A percentile compares a stretch with the other conserved stretches of the same genome.
Conservation (phyloP, 2,888 invertebrate genomes). For the Pyrrhia umbra region DNA sequence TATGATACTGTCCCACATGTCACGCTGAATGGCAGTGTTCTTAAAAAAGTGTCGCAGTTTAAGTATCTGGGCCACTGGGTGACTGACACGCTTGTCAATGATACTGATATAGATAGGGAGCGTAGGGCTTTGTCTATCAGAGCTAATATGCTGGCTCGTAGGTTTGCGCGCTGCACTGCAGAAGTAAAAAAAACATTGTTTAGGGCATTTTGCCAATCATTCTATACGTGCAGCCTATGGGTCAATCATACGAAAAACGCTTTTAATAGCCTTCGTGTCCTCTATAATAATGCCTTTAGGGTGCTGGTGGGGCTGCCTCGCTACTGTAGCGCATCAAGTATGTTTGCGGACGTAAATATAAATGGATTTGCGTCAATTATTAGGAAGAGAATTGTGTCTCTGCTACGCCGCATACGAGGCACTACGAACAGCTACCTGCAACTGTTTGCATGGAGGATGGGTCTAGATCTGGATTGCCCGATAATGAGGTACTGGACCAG, state of each 20-base stretch:
- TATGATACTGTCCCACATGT: slow-evolving; percentile 1
- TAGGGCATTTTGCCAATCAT: slow-evolving; percentile 1
- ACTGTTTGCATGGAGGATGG: neutral
- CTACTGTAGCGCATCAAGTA: too few species aligned
- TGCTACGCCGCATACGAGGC: neutral
- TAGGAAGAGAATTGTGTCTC: neutral
- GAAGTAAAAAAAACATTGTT: neutral
- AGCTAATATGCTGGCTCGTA: too few species aligned
- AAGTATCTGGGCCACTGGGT: neutral
- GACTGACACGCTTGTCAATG: neutral
- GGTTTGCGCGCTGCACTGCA: neutral
- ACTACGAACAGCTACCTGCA: slow-evolving; percentile 4
- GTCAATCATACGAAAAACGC: slow-evolving; percentile 2
- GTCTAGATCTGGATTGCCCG: neutral
- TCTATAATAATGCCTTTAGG: neutral
- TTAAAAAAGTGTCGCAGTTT: neutral
- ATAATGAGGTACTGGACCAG: slow-evolving; percentile 1
- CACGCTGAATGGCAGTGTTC: neutral
- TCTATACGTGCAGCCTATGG: slow-evolving; percentile 3
- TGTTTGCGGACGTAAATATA: neutral
- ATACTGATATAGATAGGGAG: neutral
- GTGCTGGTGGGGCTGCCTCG: neutral
- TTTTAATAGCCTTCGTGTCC: neutral
- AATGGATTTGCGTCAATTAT: neutral
- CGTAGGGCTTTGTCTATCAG: too few species aligned